These are phyloP conservation scores for Drosophila niveifrons DNA, from an alignment of 2,888 invertebrate genomes.

Conservation along the genomic window DNA sequence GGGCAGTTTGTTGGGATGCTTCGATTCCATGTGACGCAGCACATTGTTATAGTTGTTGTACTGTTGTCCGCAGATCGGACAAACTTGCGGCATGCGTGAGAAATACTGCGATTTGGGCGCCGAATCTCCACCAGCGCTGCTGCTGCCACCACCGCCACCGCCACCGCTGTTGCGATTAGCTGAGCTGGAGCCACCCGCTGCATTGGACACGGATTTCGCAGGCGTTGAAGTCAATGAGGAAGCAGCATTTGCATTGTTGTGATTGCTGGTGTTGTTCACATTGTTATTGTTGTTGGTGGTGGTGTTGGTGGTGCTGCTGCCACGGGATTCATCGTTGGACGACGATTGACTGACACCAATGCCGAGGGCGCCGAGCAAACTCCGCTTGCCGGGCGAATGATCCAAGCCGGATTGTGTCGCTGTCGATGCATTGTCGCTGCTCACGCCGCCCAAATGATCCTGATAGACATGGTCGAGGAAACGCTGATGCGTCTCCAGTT, in stretches of 20 bases:
- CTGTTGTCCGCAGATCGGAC: conserved; percentile 85
- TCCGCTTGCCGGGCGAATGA: conserved; percentile 73
- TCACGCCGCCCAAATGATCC: conserved; percentile 81
- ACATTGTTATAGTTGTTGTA: conserved; percentile 86
- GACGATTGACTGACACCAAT: conserved; percentile 69
- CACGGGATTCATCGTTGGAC: conserved; percentile 79
- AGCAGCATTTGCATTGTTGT: neutral
- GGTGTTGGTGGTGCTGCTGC: conserved; percentile 52
- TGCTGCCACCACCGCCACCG: neutral
- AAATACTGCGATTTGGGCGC: conserved; percentile 83
- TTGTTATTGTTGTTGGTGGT: conserved; percentile 18
- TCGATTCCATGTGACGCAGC: conserved; percentile 85
- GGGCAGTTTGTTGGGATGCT: conserved; percentile 85
- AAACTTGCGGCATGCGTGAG: conserved; percentile 84
- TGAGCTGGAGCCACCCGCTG: conserved; percentile 21
- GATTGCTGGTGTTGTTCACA: neutral
- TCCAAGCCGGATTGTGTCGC: conserved; percentile 55
- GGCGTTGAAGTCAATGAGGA: conserved; percentile 55
- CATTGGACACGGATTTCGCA: conserved; percentile 46
- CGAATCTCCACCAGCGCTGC: neutral
- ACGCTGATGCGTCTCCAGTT: conserved; percentile 84
- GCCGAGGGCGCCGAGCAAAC: conserved; percentile 59
- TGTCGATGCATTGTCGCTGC: conserved; percentile 63
- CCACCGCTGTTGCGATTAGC: conserved; percentile 41
- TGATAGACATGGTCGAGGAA: conserved; percentile 85